A percentile compares a stretch with the other conserved stretches of the same genome.
Conservation (phyloP, 1,140 invertebrate species). For the Habropoda laboriosa region DNA sequence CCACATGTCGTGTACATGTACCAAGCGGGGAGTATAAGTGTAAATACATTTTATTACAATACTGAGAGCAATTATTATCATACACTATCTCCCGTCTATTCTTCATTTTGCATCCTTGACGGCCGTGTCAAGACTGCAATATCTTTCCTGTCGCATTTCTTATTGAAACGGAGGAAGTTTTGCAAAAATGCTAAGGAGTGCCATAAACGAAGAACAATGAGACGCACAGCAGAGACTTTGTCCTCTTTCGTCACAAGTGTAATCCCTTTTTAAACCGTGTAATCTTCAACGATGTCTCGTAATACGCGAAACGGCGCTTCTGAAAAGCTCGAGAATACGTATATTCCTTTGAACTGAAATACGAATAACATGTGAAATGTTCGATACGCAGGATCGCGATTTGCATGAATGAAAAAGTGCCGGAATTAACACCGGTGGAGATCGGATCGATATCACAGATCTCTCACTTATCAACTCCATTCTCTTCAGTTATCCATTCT, state of each 20-base stretch:
- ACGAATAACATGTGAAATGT: neutral
- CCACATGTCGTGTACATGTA: neutral
- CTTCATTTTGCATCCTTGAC: slow-evolving; percentile 11
- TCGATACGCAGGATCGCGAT: too few relatives aligned
- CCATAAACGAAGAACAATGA: neutral
- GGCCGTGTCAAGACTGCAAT: neutral
- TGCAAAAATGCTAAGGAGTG: neutral
- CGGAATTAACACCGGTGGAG: too few relatives aligned
- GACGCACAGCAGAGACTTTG: neutral
- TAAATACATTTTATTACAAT: neutral
- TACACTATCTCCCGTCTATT: neutral
- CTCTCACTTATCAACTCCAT: slow-evolving; percentile 50
- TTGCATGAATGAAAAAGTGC: too few relatives aligned
- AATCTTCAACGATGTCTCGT: neutral
- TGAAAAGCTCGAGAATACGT: too few relatives aligned
- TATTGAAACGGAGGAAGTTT: slow-evolving; percentile 5
- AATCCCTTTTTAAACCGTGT: neutral
- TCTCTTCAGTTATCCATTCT: slow-evolving; percentile 39
- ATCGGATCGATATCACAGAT: neutral
- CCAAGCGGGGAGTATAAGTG: neutral
- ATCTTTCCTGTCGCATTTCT: slow-evolving; percentile 4
- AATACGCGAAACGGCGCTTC: neutral
- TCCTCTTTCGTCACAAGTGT: neutral
- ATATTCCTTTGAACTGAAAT: too few relatives aligned
- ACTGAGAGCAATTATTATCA: slow-evolving; percentile 6